phyloP scores from a whole-genome alignment of 1,140 invertebrate species.

The Drosophila simulans region DNA sequence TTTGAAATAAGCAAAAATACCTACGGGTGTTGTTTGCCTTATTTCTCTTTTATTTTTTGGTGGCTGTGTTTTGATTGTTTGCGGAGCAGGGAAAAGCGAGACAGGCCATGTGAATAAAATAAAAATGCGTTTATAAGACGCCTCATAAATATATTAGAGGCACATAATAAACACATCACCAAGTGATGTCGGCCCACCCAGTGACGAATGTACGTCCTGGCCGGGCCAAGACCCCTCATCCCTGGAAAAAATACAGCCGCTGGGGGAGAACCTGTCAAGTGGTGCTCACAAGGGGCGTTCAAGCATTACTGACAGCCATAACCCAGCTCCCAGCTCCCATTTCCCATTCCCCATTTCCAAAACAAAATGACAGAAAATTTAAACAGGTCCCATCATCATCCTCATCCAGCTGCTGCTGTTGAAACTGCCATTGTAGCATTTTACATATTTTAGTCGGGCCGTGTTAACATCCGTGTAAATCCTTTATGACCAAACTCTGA shows the following conservation, averaged over 20 bases:
- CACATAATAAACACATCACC: conserved; percentile 82
- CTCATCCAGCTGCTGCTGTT: background rate
- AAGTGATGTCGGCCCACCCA: conserved; percentile 56
- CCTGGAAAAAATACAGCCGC: background rate
- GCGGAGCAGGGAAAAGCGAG: conserved; percentile 16
- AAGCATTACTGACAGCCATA: conserved; percentile 62
- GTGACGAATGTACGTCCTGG: conserved; percentile 66
- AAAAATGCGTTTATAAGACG: conserved; percentile 82
- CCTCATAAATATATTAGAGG: conserved; percentile 82
- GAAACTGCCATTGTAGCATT: conserved; percentile 55
- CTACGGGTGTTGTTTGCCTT: conserved; percentile 50
- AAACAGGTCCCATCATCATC: conserved; percentile 39
- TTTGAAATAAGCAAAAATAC: conserved; percentile 56
- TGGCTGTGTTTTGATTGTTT: conserved; percentile 27
- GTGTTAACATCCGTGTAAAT: conserved; percentile 78
- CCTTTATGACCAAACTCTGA: conserved; percentile 71
- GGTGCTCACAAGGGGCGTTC: conserved; percentile 65
- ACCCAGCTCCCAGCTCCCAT: conserved; percentile 14
- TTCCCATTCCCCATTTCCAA: conserved; percentile 23
- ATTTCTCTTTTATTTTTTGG: conserved; percentile 15
- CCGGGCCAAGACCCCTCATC: conserved; percentile 13
- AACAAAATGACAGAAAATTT: conserved; percentile 72
- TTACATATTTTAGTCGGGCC: conserved; percentile 72
- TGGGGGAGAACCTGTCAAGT: conserved; percentile 66
- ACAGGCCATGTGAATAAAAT: conserved; percentile 73